Evolutionary conservation across 2,113 vertebrate genomes (phyloP).

Genomic region (Chrysochloris asiatica): DNA sequence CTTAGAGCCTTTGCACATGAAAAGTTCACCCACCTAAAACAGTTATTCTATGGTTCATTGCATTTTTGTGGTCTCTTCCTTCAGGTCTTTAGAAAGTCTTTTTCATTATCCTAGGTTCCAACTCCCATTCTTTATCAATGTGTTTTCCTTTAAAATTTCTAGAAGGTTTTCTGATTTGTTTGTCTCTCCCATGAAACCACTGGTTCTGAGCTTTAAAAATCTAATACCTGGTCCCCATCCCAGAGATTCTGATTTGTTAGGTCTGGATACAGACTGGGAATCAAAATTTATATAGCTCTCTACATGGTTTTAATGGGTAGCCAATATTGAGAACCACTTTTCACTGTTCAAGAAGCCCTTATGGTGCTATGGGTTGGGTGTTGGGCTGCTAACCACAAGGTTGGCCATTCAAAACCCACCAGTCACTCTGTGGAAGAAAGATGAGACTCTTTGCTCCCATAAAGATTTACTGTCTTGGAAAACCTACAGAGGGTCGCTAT

Average conservation of each 20-base stretch:
- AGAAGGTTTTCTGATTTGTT: not conserved
- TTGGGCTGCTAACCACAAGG: no score
- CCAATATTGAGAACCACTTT: not conserved
- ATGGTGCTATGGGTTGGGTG: no score
- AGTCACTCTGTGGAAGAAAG: no score
- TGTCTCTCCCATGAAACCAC: not conserved
- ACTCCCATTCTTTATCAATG: not conserved
- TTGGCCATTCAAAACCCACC: no score
- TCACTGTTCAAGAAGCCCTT: no score
- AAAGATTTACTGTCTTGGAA: no score
- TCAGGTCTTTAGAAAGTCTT: not conserved
- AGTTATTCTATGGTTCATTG: not conserved
- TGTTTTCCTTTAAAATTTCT: not conserved
- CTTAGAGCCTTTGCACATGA: not conserved
- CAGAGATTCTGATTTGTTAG: conserved; percentile 5
- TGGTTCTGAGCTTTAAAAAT: not conserved
- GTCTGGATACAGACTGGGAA: not conserved
- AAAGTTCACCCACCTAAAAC: not conserved
- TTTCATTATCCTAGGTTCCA: not conserved
- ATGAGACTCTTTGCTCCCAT: no score
- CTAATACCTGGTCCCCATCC: not conserved
- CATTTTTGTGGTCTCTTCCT: conserved; percentile 3
- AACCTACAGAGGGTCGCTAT: no score
- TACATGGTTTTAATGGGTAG: not conserved
- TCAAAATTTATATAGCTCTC: conserved; percentile 20